Percentiles rank a stretch among this genome's conserved stretches.
phyloP scores from a whole-genome alignment of 2,888 invertebrate genomes.

The Lydus trimaculatus region DNA sequence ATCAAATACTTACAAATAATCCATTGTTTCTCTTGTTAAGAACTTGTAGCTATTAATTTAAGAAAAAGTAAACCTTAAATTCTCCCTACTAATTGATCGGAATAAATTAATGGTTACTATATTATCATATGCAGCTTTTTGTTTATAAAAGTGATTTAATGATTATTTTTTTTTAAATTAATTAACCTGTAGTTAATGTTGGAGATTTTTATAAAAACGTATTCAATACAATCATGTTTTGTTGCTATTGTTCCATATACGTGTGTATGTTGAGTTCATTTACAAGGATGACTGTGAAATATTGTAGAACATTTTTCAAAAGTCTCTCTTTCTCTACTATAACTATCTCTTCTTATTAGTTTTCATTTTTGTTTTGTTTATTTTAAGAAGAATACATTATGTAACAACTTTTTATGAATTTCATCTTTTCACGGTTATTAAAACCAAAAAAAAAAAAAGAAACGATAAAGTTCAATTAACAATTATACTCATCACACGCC shows the following conservation, averaged over 20 bases:
- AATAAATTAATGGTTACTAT: neutral
- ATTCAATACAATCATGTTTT: constrained; percentile 26
- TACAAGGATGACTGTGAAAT: constrained; percentile 40
- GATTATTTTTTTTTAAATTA: constrained; percentile 16
- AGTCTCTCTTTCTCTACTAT: neutral
- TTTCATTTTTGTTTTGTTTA: neutral
- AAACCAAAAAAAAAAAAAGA: constrained; percentile 10
- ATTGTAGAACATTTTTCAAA: constrained; percentile 26
- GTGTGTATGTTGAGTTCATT: constrained; percentile 34
- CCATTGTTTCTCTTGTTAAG: neutral
- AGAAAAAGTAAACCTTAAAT: neutral
- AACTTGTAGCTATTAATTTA: neutral
- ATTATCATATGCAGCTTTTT: neutral
- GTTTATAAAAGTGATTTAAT: constrained; percentile 14
- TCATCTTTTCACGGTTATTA: constrained; percentile 26
- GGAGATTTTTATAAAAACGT: constrained; percentile 9
- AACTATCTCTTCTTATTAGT: neutral
- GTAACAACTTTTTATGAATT: constrained; percentile 3
- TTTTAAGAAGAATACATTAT: neutral
- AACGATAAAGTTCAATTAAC: neutral
- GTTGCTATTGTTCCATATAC: constrained; percentile 33
- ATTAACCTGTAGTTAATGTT: neutral
- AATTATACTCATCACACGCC: constrained; percentile 1
- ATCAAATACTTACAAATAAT: constrained; percentile 6
- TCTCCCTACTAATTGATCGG: neutral